These are phyloP conservation scores for Rhopilema esculentum DNA, from an alignment of 30 jellyfish, hydroid and myxozoan species.

Conservation along the genomic window DNA sequence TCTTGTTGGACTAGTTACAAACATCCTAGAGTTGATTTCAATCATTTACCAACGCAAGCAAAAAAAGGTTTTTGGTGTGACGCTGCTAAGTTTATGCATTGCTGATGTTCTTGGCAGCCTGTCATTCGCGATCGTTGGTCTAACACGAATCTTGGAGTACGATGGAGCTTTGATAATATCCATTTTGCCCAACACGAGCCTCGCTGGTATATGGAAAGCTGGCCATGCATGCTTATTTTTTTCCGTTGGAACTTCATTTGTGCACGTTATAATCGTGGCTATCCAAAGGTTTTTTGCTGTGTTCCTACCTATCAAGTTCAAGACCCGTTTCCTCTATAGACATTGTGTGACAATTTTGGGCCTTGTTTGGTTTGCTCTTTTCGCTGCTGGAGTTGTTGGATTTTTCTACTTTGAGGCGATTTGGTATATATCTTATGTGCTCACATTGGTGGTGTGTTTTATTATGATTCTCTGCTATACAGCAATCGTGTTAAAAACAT, in stretches of 20 bases:
- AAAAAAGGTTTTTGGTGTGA: slow-evolving; percentile 17
- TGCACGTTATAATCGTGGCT: slow-evolving; percentile 29
- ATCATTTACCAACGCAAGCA: slow-evolving; percentile 1
- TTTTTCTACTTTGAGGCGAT: slow-evolving; percentile 1
- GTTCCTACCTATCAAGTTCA: slow-evolving; percentile 15
- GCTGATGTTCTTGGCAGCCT: slow-evolving; percentile 27
- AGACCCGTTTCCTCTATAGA: not conserved
- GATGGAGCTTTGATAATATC: not conserved
- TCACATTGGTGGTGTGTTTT: not conserved
- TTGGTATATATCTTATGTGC: slow-evolving; percentile 16
- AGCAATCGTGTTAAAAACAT: slow-evolving; percentile 25
- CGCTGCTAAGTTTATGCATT: slow-evolving; percentile 21
- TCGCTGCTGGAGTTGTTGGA: slow-evolving; percentile 7
- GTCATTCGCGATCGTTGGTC: slow-evolving; percentile 4
- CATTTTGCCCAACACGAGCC: not conserved
- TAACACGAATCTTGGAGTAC: slow-evolving; percentile 11
- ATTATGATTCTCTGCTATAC: not conserved
- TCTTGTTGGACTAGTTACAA: not conserved
- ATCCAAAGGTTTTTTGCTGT: slow-evolving; percentile 41
- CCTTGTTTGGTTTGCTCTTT: slow-evolving; percentile 1
- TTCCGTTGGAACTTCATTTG: slow-evolving; percentile 30
- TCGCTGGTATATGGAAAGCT: slow-evolving; percentile 6
- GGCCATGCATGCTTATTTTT: slow-evolving; percentile 36
- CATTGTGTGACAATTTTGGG: slow-evolving; percentile 5
- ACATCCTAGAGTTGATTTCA: not conserved